phyloP scores from a whole-genome alignment of 23 tunicate species.

The Trididemnum clinides region DNA sequence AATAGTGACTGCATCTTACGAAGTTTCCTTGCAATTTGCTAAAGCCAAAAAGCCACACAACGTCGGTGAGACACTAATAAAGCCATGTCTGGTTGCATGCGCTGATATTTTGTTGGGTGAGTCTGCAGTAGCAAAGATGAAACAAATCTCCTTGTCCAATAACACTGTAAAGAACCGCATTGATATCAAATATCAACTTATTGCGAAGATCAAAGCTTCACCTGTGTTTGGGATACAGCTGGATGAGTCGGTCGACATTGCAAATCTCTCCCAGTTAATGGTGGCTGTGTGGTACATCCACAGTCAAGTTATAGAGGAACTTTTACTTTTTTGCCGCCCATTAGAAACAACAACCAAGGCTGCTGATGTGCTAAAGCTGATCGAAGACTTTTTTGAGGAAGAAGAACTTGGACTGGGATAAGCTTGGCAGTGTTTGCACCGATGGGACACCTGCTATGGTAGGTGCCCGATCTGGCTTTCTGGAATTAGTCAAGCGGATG shows the following conservation, averaged over 20 bases:
- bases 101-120: constrained; percentile 52
- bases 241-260: constrained; percentile 55
- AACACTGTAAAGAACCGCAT: constrained; percentile 22
- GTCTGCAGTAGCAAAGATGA: constrained; percentile 12
- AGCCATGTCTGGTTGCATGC: constrained; percentile 34
- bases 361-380: constrained; percentile 18
- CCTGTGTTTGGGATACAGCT: constrained; percentile 63
- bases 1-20: constrained; percentile 34
- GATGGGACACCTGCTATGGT: constrained; percentile 42
- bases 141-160: constrained; percentile 54
- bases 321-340: constrained; percentile 52
- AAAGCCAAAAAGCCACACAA: constrained; percentile 42
- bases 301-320: constrained; percentile 31
- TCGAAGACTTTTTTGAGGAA: constrained; percentile 23
- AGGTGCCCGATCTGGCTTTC: constrained; percentile 32
- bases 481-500: constrained; percentile 19
- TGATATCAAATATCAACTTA: constrained; percentile 49
- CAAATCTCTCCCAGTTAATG: constrained; percentile 31
- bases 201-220: constrained; percentile 45
- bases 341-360: constrained; percentile 66
- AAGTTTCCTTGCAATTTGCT: constrained; percentile 10
- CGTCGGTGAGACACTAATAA: constrained; percentile 36
- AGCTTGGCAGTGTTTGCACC: constrained; percentile 25
- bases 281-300: constrained; percentile 46
- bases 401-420: constrained; percentile 9